Evolutionary conservation across 2,888 invertebrate genomes (phyloP).

Genomic region (Sarcophaga rosellei): DNA sequence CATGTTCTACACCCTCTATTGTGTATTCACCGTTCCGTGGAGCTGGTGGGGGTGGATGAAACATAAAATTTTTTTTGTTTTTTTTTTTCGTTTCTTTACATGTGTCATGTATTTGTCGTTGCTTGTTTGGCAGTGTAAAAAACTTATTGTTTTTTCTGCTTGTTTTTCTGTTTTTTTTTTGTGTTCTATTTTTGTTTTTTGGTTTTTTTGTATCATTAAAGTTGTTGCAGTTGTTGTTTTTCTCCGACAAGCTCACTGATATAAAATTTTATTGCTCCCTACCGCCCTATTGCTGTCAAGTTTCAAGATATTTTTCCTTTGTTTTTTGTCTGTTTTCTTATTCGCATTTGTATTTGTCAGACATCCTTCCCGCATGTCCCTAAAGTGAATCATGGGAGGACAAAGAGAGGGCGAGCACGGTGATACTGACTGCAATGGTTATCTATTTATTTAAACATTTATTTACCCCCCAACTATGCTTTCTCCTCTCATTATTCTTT

Average conservation of each 20-base stretch:
- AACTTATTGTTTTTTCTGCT: slow-evolving; percentile 66
- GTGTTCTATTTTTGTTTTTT: slow-evolving; percentile 32
- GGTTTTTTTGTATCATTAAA: background rate
- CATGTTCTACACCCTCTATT: slow-evolving; percentile 1
- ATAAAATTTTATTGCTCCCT: slow-evolving; percentile 74
- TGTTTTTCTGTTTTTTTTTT: slow-evolving; percentile 47
- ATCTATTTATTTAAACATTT: no score
- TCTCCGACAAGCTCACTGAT: slow-evolving; percentile 5
- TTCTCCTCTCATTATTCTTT: background rate
- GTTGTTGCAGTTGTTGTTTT: background rate
- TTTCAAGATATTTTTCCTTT: slow-evolving; percentile 44
- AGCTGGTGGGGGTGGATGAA: background rate
- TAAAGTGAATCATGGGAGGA: background rate
- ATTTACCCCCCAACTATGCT: no score
- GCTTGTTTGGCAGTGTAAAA: slow-evolving; percentile 58
- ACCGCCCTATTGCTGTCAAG: slow-evolving; percentile 74
- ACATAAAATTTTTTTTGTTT: slow-evolving; percentile 21
- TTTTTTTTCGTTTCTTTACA: slow-evolving; percentile 47
- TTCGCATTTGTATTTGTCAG: slow-evolving; percentile 56
- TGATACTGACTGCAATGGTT: background rate
- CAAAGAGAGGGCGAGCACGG: slow-evolving; percentile 24
- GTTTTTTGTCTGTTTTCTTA: slow-evolving; percentile 47
- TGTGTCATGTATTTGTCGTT: slow-evolving; percentile 68
- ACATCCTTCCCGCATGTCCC: slow-evolving; percentile 38
- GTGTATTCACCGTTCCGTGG: background rate